phyloP scores from a whole-genome alignment of 2,113 vertebrate genomes.

The Thamnophis sirtalis region DNA sequence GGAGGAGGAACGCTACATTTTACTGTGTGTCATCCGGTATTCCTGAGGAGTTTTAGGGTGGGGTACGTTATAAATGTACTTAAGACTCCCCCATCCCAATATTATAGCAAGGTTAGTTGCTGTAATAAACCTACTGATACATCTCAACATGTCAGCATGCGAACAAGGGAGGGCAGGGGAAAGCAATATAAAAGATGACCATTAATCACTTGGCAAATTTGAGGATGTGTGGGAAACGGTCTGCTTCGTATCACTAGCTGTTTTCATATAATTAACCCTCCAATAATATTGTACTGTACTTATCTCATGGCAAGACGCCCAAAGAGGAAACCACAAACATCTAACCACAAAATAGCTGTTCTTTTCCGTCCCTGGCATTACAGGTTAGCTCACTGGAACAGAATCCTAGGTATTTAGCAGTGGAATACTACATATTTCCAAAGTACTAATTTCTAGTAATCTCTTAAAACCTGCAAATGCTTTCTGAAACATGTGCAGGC shows the following conservation, averaged over 20 bases:
- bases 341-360: slow-evolving; percentile 55
- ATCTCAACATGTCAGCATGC: neutral
- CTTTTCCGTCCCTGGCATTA: slow-evolving; percentile 54
- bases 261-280: slow-evolving; percentile 29
- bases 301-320: slow-evolving; percentile 53
- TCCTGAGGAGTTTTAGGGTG: neutral
- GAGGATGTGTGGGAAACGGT: slow-evolving; percentile 36
- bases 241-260: slow-evolving; percentile 16
- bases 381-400: slow-evolving; percentile 58
- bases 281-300: slow-evolving; percentile 38
- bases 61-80: neutral
- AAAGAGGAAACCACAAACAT: slow-evolving; percentile 56
- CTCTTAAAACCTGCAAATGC: neutral
- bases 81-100: slow-evolving; percentile 46
- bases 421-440: slow-evolving; percentile 47
- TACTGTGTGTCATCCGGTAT: neutral
- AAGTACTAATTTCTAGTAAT: slow-evolving; percentile 11
- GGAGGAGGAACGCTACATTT: neutral
- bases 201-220: slow-evolving; percentile 40
- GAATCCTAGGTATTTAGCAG: slow-evolving; percentile 62
- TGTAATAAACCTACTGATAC: neutral
- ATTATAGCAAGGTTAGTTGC: slow-evolving; percentile 22
- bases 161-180: neutral
- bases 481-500: slow-evolving; percentile 3
- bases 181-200: slow-evolving; percentile 43